Base-by-base conservation (phyloP, 2,888 invertebrate species). In the Phortica magna region DNA sequence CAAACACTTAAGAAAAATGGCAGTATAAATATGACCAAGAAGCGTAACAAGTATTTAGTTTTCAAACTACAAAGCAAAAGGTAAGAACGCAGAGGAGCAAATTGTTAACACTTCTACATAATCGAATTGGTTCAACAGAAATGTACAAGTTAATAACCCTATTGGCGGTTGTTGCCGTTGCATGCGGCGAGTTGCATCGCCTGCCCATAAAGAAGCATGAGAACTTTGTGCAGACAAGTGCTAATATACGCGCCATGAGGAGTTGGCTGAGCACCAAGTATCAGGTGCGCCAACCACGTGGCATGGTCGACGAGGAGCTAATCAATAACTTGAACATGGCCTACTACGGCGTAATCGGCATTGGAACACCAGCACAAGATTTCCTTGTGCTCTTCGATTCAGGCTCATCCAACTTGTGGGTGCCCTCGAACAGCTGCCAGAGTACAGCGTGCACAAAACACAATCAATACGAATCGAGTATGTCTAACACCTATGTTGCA, bases 391-490 rank as follows among this genome's bases (percentile, higher is more conserved):
- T 99, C 79, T 99, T 99, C 93, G 99, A 99, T 92, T 84, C 86
- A 41, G 99, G 99, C 78, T 99, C 99, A 14, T 97, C 99, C 73
- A 99, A 99, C 92, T 94, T 99, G 78, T 99, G 99, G 99, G 95
- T 99, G 76, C 99, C 99, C 9, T 99, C 99, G 55, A 97, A 97
- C 92, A 95, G 98, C 91, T 99, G 99, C 91, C 94, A 96, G 89
- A 93, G 94, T 91, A 96, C 98, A 83, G 99, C 99, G 68, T 98
- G 98, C 93, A 92, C 97, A 97, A 92, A 94, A 95, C 99, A 99
- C 93, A 96, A 97, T 91, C 98, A 98, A 92, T 99, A 99, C 92
- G 96, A 99, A 93, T 95, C 96, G 85, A 93, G 91, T 78, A 95
- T 95, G 89, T 99, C 99, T 0, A 93, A 93, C 59, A 94, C 96